phyloP scores from a whole-genome alignment of 2,888 invertebrate species.

The Sipha maydis region DNA sequence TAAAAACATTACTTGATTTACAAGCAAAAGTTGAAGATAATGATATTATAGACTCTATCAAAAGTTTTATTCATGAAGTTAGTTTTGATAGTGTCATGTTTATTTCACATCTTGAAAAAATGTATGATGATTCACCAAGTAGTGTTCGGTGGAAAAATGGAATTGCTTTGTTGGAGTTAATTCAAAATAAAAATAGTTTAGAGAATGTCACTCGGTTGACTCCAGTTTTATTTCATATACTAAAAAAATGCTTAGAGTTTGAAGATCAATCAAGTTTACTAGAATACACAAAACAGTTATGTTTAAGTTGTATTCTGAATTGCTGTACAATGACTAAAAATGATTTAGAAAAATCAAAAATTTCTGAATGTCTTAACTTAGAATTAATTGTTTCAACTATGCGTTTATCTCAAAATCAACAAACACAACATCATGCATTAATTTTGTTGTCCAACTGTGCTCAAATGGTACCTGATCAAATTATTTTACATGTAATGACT shows the following conservation, averaged over 20 bases:
- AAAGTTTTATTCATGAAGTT: conserved; percentile 63
- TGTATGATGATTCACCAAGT: conserved; percentile 49
- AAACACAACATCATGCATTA: conserved; percentile 94
- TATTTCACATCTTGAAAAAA: conserved; percentile 61
- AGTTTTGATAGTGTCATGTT: conserved; percentile 62
- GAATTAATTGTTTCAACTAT: conserved; percentile 89
- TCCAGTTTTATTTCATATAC: conserved; percentile 79
- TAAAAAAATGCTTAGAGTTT: conserved; percentile 81
- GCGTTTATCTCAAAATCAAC: conserved; percentile 89
- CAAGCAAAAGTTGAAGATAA: conserved; percentile 54
- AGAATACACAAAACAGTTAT: conserved; percentile 89
- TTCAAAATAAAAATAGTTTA: conserved; percentile 87
- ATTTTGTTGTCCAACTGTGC: conserved; percentile 84
- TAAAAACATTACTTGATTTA: conserved; percentile 61
- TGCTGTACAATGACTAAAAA: conserved; percentile 71
- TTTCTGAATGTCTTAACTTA: conserved; percentile 73
- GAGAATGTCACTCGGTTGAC: conserved; percentile 75
- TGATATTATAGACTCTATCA: conserved; percentile 62
- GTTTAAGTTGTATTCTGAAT: conserved; percentile 80
- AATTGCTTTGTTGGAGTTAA: conserved; percentile 81
- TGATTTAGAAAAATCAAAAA: conserved; percentile 68
- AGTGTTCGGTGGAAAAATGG: conserved; percentile 77
- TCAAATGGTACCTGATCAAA: conserved; percentile 81
- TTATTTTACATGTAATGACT: conserved; percentile 92
- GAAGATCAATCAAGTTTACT: conserved; percentile 80